Base-by-base conservation (phyloP, 2,888 invertebrate species). In the Oscheius onirici region DNA sequence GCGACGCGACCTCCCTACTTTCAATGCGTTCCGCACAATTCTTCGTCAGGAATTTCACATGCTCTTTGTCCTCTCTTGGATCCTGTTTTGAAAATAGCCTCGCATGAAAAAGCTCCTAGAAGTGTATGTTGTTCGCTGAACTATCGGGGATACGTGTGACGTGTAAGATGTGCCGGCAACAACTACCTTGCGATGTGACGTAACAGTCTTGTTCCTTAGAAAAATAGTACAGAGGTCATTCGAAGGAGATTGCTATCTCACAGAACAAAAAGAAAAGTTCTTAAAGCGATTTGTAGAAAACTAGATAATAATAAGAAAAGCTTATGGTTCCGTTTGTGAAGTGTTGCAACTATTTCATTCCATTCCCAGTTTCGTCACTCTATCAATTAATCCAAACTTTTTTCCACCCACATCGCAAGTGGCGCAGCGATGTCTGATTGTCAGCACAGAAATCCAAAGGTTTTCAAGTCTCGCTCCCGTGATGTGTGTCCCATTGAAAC, bases 31-130 rank as follows among this genome's bases (percentile, higher is more conserved):
- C 55, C 55, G 55, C 55, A 55, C 58, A 40, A 58, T 43, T 41
- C n/a, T 58, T 41, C 41, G 34, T 58, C 41, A 58, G 58, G 58
- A 58, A 58, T 58, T 58, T 58, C 41, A 3, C 34, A 8, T 8
- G 34, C 8, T 34, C 34, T 34, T 34, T 34, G 34, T 34, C 34
- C 34, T 34, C 34, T 6, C 34, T 34, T 34, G 34, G 34, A 17
- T 46, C 46, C 46, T 17, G 46, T 46, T 46, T 46, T 13, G 15
- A 46, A 46, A 46, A 46, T 46, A 34, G 34, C 34, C 34, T 34
- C 34, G 3, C 34, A 34, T 34, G n/a, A 34, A 34, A 34, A 34
- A 34, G 34, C 34, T 34, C 34, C 34, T 34, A 34, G 34, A 34
- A 8, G 3, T 46, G 5, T 13, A 8, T 15, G 20, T 20, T 46